These are phyloP conservation scores for Larimichthys crocea DNA, from an alignment of 2,113 vertebrate genomes.

Conservation along the genomic window DNA sequence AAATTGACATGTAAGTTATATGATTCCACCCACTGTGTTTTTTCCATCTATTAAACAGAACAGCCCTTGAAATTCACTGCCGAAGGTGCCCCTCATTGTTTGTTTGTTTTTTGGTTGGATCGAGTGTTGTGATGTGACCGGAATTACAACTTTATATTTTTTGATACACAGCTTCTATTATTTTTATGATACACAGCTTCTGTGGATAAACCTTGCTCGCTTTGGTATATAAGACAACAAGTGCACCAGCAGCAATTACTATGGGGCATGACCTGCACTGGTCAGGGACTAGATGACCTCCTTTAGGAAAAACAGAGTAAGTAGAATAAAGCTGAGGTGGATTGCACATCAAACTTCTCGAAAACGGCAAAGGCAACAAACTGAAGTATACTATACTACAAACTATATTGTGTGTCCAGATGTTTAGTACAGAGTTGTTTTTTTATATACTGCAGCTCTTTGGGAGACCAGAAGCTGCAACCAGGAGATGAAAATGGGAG, in stretches of 20 bases:
- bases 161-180: slow-evolving; percentile 7
- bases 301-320: slow-evolving; percentile 18
- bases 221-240: slow-evolving; percentile 4
- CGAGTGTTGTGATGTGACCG: not conserved
- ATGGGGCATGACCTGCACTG: not conserved
- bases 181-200: slow-evolving; percentile 2
- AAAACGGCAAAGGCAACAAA: slow-evolving; percentile 6
- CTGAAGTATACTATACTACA: not conserved
- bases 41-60: not conserved
- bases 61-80: not conserved
- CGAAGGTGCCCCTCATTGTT: not conserved
- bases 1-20: not conserved
- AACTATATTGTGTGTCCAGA: slow-evolving; percentile 11
- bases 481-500: slow-evolving; percentile 14
- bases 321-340: slow-evolving; percentile 6
- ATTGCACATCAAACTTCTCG: slow-evolving; percentile 3
- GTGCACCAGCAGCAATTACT: not conserved
- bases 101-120: not conserved
- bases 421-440: slow-evolving; percentile 8
- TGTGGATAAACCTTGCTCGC: slow-evolving; percentile 1
- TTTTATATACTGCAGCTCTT: not conserved
- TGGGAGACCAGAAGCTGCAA: slow-evolving; percentile 24
- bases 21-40: not conserved
- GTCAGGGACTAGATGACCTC: slow-evolving; percentile 28
- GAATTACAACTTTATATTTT: slow-evolving; percentile 4